phyloP scores from a whole-genome alignment of 2,113 vertebrate species.

The Platysternon megacephalum region DNA sequence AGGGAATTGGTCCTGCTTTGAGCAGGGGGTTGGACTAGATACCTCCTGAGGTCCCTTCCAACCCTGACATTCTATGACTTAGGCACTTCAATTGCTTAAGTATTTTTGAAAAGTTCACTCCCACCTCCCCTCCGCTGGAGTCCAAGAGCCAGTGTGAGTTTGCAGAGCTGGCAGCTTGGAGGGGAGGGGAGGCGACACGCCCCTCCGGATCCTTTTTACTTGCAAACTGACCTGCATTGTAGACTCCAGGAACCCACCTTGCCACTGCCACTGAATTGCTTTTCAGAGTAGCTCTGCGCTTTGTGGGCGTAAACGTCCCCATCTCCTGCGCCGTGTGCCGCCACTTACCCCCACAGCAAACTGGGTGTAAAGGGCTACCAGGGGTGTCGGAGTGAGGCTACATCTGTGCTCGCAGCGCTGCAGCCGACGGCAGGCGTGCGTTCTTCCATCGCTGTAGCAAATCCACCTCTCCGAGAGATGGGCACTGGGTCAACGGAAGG shows the following conservation, averaged over 20 bases:
- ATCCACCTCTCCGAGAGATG: not conserved
- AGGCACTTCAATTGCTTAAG: not conserved
- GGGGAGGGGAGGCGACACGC: not conserved
- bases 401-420: not conserved
- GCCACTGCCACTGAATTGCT: not conserved
- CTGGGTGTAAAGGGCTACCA: not conserved
- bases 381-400: not conserved
- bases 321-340: fast-evolving
- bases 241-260: not conserved
- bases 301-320: not conserved
- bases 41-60: too few species aligned
- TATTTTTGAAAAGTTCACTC: not conserved
- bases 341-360: not conserved
- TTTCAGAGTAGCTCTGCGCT: not conserved
- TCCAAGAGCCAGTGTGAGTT: not conserved
- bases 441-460: not conserved
- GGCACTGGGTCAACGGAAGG: not conserved
- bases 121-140: not conserved
- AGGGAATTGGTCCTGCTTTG: too few species aligned
- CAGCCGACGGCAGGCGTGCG: not conserved
- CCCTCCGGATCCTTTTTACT: not conserved
- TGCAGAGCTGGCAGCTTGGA: not conserved
- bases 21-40: too few species aligned
- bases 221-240: not conserved
- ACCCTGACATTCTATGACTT: too few species aligned